Conservation (phyloP, 1,140 invertebrate species). For the Macrobrachium nipponense region DNA sequence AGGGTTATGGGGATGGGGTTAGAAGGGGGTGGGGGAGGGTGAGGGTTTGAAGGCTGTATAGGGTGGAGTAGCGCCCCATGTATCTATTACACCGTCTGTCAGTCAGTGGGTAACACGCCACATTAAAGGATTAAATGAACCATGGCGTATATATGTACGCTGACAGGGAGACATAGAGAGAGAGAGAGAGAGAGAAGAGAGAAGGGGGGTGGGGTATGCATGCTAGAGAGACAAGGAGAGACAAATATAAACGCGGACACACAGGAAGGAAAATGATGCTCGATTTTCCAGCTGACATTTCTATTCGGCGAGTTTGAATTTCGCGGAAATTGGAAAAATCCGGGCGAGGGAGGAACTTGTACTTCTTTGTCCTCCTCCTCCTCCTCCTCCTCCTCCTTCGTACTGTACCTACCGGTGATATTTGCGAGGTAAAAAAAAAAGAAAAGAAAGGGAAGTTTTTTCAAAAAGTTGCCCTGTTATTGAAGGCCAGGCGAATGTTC, state of each 20-base stretch:
- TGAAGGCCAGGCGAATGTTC: too few species aligned
- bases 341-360: background rate
- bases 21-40: too few species aligned
- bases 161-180: background rate
- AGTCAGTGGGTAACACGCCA: background rate
- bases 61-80: background rate
- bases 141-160: background rate
- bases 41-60: background rate
- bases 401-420: background rate
- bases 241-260: too few species aligned
- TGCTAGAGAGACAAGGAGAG: background rate
- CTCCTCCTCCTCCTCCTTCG: background rate
- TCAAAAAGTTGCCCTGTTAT: too few species aligned
- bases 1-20: background rate
- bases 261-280: too few species aligned
- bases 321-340: too few species aligned
- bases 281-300: too few species aligned
- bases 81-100: slow-evolving; percentile 25
- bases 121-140: slow-evolving; percentile 19
- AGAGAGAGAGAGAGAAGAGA: background rate
- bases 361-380: background rate
- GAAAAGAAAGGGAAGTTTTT: too few species aligned
- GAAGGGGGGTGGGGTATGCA: background rate
- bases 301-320: too few species aligned
- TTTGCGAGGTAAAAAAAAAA: too few species aligned